phyloP scores from a whole-genome alignment of 2,888 invertebrate species.

The Pantelozetes paolii region DNA sequence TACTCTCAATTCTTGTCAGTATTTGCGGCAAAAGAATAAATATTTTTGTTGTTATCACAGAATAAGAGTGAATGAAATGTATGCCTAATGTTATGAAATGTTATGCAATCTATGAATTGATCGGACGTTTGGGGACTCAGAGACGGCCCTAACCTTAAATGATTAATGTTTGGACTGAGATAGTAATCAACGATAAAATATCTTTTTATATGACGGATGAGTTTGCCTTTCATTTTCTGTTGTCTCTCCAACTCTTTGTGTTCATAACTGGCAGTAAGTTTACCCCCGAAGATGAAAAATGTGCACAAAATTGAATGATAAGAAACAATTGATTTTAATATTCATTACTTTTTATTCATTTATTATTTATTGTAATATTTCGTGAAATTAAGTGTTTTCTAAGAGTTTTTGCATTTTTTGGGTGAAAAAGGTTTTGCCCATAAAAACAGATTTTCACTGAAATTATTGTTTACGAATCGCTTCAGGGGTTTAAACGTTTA shows the following conservation, averaged over 20 bases:
- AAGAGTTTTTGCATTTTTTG: neutral
- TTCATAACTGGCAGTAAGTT: too few species aligned
- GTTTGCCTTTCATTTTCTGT: slow-evolving; percentile 7
- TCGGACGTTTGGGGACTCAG: slow-evolving; percentile 1
- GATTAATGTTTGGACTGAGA: slow-evolving; percentile 28
- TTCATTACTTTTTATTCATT: neutral
- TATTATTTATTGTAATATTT: too few species aligned
- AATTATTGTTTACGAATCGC: neutral
- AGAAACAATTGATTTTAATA: neutral
- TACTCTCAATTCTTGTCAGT: neutral
- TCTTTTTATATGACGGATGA: slow-evolving; percentile 19
- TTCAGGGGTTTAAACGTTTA: neutral
- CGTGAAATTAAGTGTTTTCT: slow-evolving; percentile 6
- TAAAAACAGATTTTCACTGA: neutral
- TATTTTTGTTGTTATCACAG: neutral
- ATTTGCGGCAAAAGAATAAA: neutral
- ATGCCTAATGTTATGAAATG: neutral
- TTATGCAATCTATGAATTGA: slow-evolving; percentile 3
- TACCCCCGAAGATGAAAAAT: too few species aligned
- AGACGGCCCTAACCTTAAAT: slow-evolving; percentile 1
- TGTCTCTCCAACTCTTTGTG: too few species aligned
- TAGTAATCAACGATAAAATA: slow-evolving; percentile 34
- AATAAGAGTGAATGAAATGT: too few species aligned
- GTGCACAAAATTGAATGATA: neutral
- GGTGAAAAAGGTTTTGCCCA: neutral